A percentile compares a stretch with the other conserved stretches of the same genome.
These are phyloP conservation scores for Okapia johnstoni DNA, from an alignment of 2,113 vertebrate species.

Conservation along the genomic window DNA sequence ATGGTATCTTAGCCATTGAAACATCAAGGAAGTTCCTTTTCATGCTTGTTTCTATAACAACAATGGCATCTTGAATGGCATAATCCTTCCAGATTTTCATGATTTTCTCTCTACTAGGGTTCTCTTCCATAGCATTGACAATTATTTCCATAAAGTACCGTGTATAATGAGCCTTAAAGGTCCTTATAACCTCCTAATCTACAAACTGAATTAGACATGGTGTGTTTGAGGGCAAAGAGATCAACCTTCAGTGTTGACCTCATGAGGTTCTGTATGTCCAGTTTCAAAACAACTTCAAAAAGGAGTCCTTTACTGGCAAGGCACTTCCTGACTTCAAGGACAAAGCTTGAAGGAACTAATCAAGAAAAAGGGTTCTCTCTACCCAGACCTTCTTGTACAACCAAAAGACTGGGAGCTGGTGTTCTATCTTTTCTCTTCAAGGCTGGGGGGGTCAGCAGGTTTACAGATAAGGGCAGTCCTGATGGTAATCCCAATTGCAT, in stretches of 20 bases:
- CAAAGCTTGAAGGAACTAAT: background rate
- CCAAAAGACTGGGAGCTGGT: background rate
- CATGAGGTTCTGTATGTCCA: background rate
- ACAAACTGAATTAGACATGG: background rate
- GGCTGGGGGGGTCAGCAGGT: background rate
- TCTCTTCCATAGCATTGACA: background rate
- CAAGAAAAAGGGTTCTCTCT: background rate
- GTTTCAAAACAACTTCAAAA: background rate
- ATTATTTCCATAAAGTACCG: background rate
- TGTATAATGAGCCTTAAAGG: background rate
- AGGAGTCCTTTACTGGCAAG: background rate
- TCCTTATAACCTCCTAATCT: background rate
- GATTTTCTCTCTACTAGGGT: background rate
- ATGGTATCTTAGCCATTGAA: background rate
- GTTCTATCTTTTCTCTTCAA: background rate
- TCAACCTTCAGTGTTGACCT: background rate
- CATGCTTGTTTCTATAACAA: background rate
- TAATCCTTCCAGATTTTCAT: background rate
- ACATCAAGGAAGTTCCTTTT: too few relatives aligned
- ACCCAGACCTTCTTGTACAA: background rate
- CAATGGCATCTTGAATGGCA: background rate
- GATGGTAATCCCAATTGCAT: background rate
- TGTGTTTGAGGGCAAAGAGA: background rate
- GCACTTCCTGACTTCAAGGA: background rate
- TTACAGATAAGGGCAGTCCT: background rate